Base-by-base conservation (phyloP, 2,797 vertebrate genomes). In the Pseudotriccus pelzelni region DNA sequence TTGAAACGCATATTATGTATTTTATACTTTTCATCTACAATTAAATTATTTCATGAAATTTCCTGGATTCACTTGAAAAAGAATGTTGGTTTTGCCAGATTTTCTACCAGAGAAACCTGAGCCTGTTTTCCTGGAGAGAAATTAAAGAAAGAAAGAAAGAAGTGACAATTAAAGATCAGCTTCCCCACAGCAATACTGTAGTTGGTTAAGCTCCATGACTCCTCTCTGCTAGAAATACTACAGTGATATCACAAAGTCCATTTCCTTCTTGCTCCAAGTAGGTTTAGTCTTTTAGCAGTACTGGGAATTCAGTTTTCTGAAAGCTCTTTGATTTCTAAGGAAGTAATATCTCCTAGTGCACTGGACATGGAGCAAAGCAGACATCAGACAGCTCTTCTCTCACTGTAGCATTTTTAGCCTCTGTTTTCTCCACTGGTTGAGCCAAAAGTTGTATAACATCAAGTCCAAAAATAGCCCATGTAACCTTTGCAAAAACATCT, bases 181-280 rank as follows among this genome's bases (percentile, higher is more conserved):
- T 92, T 96, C 81, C 92, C 87, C 83, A 66, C 50, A 96, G 97
- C 96, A 83, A 60, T 84, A 62, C 79, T 70, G 41, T 87, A 90
- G 96, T 87, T 93, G 92, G 96, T 95, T 90, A 94, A 96, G 72
- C 10, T 78, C 50, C 8, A 46, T 97, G 97, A 97, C 66, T 98
- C 97, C 97, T 98, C 93, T 97, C 98, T 97, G 96, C 97, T 98
- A 97, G 97, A 97, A 98, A 96, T 92, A 95, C 94, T 97, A 80
- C 90, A 96, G 9, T 97, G 95, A 97, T 94, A 89, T 97, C 96
- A 97, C 72, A 84, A 59, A 77, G 84, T 83, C 94, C 95, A 82
- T 85, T 97, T 96, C 87, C 92, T 96, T 89, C 93, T 88, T 93
- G 69, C 76, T 95, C 78, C 49, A 50, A 90, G 79, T 80, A 87